Conservation (phyloP, 2,888 invertebrate species). For the Hofmannophila pseudospretella region DNA sequence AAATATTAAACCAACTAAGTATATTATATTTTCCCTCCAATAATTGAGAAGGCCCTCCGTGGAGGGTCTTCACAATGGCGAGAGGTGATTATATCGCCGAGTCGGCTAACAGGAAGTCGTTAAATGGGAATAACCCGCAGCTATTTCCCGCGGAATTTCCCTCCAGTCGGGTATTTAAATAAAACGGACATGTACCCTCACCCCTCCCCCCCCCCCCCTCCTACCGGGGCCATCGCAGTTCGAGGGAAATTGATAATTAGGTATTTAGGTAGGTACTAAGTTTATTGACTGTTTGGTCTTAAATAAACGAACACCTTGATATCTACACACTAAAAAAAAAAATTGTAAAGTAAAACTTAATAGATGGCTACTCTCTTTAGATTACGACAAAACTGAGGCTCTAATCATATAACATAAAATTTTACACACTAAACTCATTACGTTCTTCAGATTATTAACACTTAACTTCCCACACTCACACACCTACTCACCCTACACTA, state of each 20-base stretch:
- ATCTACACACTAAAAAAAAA: too few species aligned
- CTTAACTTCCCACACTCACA: too few species aligned
- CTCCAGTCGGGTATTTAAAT: not conserved
- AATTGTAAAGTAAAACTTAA: too few species aligned
- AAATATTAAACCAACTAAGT: not conserved
- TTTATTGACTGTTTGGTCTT: not conserved
- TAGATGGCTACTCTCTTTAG: too few species aligned
- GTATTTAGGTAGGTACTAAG: not conserved
- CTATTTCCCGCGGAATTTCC: not conserved
- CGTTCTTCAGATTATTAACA: too few species aligned
- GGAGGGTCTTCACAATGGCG: too few species aligned
- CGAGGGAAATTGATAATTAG: not conserved
- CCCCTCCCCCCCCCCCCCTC: not conserved
- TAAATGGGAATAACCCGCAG: not conserved
- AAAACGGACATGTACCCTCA: not conserved
- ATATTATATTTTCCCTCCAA: not conserved
- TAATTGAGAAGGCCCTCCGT: too few species aligned
- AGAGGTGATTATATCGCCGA: not conserved
- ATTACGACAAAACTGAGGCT: too few species aligned
- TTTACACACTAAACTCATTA: too few species aligned
- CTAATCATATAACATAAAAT: too few species aligned
- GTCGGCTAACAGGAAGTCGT: not conserved
- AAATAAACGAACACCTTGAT: too few species aligned
- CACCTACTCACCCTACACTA: too few species aligned
- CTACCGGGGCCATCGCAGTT: not conserved